Percentiles rank a stretch among this genome's conserved stretches.
phyloP scores from a whole-genome alignment of 1,140 invertebrate genomes.

The Drosophila pallidifrons region DNA sequence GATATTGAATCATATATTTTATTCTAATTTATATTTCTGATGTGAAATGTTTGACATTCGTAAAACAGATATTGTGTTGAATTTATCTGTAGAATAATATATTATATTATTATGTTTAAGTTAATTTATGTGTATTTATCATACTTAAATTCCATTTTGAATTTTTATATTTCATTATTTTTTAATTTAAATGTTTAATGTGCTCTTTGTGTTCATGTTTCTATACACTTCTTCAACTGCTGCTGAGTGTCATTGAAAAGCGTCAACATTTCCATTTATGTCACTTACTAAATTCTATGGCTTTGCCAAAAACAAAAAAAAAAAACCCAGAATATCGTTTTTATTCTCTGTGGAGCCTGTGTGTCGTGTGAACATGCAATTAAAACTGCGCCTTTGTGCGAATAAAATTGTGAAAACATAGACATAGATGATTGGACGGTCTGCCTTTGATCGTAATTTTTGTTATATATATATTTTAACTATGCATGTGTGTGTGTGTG shows the following conservation, averaged over 20 bases:
- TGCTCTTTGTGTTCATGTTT: neutral
- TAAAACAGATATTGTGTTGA: too few species aligned
- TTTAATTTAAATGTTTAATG: neutral
- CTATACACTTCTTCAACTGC: neutral
- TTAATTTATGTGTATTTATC: too few species aligned
- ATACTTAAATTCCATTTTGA: too few species aligned
- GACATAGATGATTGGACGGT: conserved; percentile 32
- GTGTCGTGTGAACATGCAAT: conserved; percentile 32
- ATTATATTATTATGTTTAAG: too few species aligned
- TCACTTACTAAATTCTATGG: conserved; percentile 5
- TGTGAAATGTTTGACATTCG: too few species aligned
- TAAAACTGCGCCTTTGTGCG: conserved; percentile 29
- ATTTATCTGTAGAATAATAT: too few species aligned
- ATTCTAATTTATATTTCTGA: too few species aligned
- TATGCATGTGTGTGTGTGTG: conserved; percentile 30
- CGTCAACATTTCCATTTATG: conserved; percentile 22
- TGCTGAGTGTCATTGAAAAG: conserved; percentile 2
- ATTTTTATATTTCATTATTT: neutral
- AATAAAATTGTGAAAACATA: conserved; percentile 15
- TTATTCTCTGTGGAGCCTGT: neutral
- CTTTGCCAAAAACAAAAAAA: conserved; percentile 13
- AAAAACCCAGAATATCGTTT: conserved; percentile 8
- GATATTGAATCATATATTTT: too few species aligned
- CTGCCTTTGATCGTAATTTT: conserved; percentile 6
- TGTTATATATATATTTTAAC: conserved; percentile 2